Conservation (phyloP, 2,888 invertebrate species). For the Hybos culiciformis region DNA sequence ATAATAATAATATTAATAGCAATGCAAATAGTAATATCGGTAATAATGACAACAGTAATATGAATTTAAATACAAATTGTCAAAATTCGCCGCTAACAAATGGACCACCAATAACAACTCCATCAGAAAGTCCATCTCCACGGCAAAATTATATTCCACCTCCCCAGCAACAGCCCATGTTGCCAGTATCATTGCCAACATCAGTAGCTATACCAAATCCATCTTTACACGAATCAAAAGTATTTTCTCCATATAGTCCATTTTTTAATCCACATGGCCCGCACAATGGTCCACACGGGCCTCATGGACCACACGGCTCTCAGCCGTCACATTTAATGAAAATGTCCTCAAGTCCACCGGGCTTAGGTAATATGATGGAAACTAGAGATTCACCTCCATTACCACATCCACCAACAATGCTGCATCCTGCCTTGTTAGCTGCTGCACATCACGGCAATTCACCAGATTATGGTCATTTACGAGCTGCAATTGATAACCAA, state of each 20-base stretch:
- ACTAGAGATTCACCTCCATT: slow-evolving; percentile 72
- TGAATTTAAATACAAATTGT: slow-evolving; percentile 32
- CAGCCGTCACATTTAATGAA: slow-evolving; percentile 35
- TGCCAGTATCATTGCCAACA: slow-evolving; percentile 81
- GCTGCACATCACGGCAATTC: slow-evolving; percentile 70
- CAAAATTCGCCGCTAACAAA: slow-evolving; percentile 44
- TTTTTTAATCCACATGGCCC: slow-evolving; percentile 56
- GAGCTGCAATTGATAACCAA: slow-evolving; percentile 64
- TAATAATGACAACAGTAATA: slow-evolving; percentile 1
- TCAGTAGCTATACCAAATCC: slow-evolving; percentile 95
- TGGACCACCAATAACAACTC: slow-evolving; percentile 5
- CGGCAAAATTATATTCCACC: slow-evolving; percentile 6
- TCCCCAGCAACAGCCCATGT: slow-evolving; percentile 44
- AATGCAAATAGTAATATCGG: slow-evolving; percentile 2
- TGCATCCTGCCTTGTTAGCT: slow-evolving; percentile 73
- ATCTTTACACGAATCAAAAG: slow-evolving; percentile 85
- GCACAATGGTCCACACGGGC: slow-evolving; percentile 35
- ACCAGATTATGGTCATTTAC: slow-evolving; percentile 63
- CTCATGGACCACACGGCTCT: slow-evolving; percentile 38
- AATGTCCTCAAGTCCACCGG: slow-evolving; percentile 43
- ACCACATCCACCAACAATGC: slow-evolving; percentile 69
- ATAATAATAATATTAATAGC: background rate
- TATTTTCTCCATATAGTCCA: slow-evolving; percentile 82
- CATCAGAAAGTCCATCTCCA: slow-evolving; percentile 1
- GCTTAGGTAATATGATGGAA: slow-evolving; percentile 47